Conservation (phyloP, 1,140 invertebrate genomes). For the Pogonognathellus flavescens region DNA sequence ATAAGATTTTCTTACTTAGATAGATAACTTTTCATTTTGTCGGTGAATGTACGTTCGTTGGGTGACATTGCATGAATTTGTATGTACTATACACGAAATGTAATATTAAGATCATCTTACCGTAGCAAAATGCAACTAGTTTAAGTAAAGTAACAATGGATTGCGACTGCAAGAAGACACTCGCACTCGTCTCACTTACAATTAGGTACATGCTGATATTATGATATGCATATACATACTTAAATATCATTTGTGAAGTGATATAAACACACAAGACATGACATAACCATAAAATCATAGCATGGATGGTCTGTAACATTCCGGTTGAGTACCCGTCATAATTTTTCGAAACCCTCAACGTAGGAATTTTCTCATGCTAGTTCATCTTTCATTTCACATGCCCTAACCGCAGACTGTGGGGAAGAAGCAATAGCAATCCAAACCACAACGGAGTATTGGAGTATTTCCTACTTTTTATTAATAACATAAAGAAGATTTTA, state of each 20-base stretch:
- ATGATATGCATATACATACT: neutral
- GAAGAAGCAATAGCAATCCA: constrained; percentile 21
- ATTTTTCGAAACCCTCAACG: constrained; percentile 18
- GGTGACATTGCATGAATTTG: too few species aligned
- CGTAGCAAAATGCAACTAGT: too few species aligned
- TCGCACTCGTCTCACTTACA: neutral
- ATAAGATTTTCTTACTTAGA: too few species aligned
- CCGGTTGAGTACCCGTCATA: constrained; percentile 36
- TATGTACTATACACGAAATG: too few species aligned
- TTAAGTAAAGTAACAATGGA: too few species aligned
- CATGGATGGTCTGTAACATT: constrained; percentile 10
- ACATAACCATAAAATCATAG: constrained; percentile 45
- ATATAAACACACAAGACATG: neutral
- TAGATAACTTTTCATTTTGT: too few species aligned
- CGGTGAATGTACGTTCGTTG: too few species aligned
- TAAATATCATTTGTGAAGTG: too few species aligned
- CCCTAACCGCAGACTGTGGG: constrained; percentile 30
- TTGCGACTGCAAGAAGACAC: neutral
- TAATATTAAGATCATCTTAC: too few species aligned
- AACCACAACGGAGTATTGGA: constrained; percentile 23
- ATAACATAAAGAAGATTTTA: neutral
- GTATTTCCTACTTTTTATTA: constrained; percentile 20
- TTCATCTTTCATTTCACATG: neutral
- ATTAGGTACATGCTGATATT: neutral
- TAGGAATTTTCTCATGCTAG: constrained; percentile 36